phyloP scores from a whole-genome alignment of 1,140 invertebrate genomes.

The Paralvinella palmiformis region DNA sequence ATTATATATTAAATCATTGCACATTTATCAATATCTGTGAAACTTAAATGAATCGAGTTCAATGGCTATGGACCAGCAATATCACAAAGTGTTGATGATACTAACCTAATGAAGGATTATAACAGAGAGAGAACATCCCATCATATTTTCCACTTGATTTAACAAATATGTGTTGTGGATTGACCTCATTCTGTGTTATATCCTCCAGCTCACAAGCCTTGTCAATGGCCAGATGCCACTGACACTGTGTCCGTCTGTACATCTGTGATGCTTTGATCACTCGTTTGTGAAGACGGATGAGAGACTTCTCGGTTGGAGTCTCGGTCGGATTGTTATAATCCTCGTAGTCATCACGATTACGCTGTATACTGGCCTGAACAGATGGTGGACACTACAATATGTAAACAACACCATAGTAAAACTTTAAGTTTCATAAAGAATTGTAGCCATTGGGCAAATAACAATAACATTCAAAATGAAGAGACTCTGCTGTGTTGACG shows the following conservation, averaged over 20 bases:
- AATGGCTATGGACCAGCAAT: too few relatives aligned
- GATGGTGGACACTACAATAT: constrained; percentile 49
- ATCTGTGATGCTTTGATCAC: constrained; percentile 51
- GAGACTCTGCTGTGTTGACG: too few relatives aligned
- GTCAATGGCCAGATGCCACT: constrained; percentile 82
- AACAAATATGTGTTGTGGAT: constrained; percentile 57
- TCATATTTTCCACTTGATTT: constrained; percentile 4
- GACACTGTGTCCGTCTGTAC: constrained; percentile 69
- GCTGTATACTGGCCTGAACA: constrained; percentile 25
- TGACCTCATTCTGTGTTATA: constrained; percentile 70
- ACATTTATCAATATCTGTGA: too few relatives aligned
- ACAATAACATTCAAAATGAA: too few relatives aligned
- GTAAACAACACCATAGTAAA: background rate
- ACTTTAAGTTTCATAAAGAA: too few relatives aligned
- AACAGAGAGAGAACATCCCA: constrained; percentile 24
- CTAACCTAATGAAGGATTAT: constrained; percentile 37
- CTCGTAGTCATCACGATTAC: constrained; percentile 43
- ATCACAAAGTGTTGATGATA: too few relatives aligned
- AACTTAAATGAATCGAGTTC: too few relatives aligned
- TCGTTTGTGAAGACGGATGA: constrained; percentile 67
- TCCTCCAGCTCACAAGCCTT: constrained; percentile 74
- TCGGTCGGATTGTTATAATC: constrained; percentile 65
- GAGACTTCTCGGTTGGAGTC: constrained; percentile 48
- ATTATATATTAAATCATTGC: too few relatives aligned
- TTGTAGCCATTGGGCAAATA: background rate